Percentiles rank a stretch among this genome's conserved stretches.
These are phyloP conservation scores for Coilia nasus DNA, from an alignment of 2,797 vertebrate species.

Conservation along the genomic window DNA sequence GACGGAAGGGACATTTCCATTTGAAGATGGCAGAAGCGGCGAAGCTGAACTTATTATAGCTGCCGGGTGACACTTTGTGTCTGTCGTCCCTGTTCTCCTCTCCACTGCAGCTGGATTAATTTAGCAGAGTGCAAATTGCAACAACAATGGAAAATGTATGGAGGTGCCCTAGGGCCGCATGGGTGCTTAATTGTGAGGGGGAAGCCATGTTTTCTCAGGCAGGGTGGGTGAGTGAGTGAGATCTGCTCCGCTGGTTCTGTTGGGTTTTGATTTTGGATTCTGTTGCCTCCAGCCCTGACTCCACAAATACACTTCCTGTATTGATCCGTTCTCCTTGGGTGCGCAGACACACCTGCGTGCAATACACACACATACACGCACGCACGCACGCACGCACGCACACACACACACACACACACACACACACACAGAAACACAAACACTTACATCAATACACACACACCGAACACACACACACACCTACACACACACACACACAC, in stretches of 20 bases:
- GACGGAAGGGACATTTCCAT: conserved; percentile 54
- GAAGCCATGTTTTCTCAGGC: conserved; percentile 43
- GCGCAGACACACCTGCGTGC: background rate
- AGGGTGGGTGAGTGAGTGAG: conserved; percentile 25
- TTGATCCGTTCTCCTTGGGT: conserved; percentile 37
- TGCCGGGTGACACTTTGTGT: conserved; percentile 46
- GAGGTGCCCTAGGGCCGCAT: conserved; percentile 51
- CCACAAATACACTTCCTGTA: conserved; percentile 15
- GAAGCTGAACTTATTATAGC: conserved; percentile 64
- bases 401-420: conserved; percentile 7
- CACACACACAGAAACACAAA: background rate
- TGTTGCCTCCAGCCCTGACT: background rate
- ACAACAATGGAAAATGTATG: conserved; percentile 51
- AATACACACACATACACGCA: background rate
- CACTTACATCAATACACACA: background rate
- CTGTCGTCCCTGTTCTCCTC: background rate
- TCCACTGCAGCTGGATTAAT: conserved; percentile 39
- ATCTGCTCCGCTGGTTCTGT: conserved; percentile 41
- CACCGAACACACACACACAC: background rate
- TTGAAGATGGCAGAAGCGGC: conserved; percentile 56
- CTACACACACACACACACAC: background rate
- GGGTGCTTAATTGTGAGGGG: conserved; percentile 63
- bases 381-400: background rate
- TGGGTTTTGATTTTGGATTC: background rate
- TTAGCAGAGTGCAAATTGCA: conserved; percentile 54